A percentile compares a stretch with the other conserved stretches of the same genome.
Conservation (phyloP, 2,888 invertebrate genomes). For the Uloborus plumipes region DNA sequence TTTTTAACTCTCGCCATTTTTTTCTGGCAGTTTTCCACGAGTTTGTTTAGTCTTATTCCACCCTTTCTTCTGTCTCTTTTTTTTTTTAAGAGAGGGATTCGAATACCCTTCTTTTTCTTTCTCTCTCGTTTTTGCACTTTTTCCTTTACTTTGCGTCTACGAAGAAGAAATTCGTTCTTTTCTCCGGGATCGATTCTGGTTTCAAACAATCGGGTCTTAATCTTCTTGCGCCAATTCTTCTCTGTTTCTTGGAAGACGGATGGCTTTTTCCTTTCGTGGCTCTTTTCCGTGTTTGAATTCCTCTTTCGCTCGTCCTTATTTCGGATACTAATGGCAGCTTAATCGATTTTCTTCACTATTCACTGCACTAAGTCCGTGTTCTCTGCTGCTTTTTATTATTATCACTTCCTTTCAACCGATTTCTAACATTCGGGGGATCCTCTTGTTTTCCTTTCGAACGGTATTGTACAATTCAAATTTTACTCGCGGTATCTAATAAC, state of each 20-base stretch:
- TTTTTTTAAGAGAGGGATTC: conserved; percentile 60
- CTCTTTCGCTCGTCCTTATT: conserved; percentile 42
- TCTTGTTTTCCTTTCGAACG: background rate
- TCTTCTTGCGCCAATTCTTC: conserved; percentile 62
- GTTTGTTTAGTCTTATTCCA: conserved; percentile 63
- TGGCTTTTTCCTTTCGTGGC: conserved; percentile 42
- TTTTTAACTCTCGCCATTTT: conserved; percentile 25
- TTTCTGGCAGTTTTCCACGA: conserved; percentile 58
- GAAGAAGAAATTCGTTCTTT: conserved; percentile 38
- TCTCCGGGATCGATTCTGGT: conserved; percentile 57
- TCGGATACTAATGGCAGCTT: conserved; percentile 55
- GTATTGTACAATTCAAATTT: too few relatives aligned
- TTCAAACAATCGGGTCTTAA: conserved; percentile 64
- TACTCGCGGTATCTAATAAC: too few relatives aligned
- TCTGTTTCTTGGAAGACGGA: conserved; percentile 51
- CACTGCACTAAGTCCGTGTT: background rate
- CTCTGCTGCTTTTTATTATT: background rate
- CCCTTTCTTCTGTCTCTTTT: conserved; percentile 24
- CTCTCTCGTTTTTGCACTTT: conserved; percentile 16
- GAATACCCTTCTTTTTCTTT: conserved; percentile 42
- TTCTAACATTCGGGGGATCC: background rate
- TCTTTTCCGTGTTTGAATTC: conserved; percentile 53
- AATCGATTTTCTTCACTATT: conserved; percentile 52
- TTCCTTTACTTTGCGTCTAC: conserved; percentile 21
- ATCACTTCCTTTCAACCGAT: conserved; percentile 5